Evolutionary conservation across 1,140 invertebrate species (phyloP).

Genomic region (Nephila pilipes): DNA sequence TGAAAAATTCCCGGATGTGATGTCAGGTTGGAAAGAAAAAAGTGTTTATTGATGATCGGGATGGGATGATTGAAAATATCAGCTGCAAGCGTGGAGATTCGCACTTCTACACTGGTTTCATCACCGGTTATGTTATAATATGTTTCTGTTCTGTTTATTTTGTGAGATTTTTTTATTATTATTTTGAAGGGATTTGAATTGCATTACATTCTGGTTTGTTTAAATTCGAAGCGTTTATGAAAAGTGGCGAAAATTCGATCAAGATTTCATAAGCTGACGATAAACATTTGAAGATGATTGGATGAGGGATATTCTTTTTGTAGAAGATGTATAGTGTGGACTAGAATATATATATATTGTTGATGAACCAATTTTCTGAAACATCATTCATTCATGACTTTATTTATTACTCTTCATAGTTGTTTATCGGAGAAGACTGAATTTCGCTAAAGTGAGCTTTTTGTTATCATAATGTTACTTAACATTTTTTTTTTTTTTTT

Average conservation of each 20-base stretch:
- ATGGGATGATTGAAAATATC: not conserved
- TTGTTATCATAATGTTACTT: too few relatives aligned
- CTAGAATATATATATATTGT: too few relatives aligned
- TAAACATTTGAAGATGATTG: not conserved
- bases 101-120: not conserved
- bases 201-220: conserved; percentile 27
- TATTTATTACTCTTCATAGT: too few relatives aligned
- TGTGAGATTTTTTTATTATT: too few relatives aligned
- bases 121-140: not conserved
- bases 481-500: too few relatives aligned
- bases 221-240: not conserved
- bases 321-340: not conserved
- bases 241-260: conserved; percentile 49
- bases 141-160: not conserved
- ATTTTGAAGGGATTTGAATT: conserved; percentile 15
- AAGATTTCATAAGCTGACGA: not conserved
- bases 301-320: not conserved
- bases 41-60: conserved; percentile 4
- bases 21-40: not conserved
- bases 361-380: too few relatives aligned
- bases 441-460: too few relatives aligned
- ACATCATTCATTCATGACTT: too few relatives aligned
- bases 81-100: not conserved
- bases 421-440: too few relatives aligned
- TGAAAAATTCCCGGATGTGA: not conserved